Evolutionary conservation across 2,797 vertebrate genomes (phyloP), one percentile per base, ranked within the genome.

Genomic region (Acestrorhynchus altus): DNA sequence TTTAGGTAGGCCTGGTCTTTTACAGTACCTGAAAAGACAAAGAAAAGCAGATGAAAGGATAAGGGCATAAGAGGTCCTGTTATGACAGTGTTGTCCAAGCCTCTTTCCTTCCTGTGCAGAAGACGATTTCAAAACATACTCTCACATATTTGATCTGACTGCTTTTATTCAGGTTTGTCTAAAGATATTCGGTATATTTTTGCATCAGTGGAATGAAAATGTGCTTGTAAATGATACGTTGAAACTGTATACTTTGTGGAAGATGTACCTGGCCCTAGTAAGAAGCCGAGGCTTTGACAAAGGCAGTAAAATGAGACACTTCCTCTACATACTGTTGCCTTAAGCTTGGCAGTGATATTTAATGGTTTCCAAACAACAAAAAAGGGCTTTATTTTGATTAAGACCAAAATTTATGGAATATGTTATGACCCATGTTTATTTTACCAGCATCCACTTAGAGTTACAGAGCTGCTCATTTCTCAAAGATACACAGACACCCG

Each of bases 31-130:
- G 39, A 18, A 2, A 51, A 52, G 63, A 52, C 40, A 42, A 42
- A 52, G 12, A 18, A 20, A 24, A 51, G 8, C 54, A 60, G 46
- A 61, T 60, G 47, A 52, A 66, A 28, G 11, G 7, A 24, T 10
- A n/a, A 49, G 13, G 22, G 46, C 5, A n/a, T 40, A 24, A 10
- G 24, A 65, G 20, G 57, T 2, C 7, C 4, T 42, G 59, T 72
- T 72, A 47, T 20, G 47, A 66, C 40, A 20, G 12, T 20, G 15
- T 40, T 42, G 47, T 68, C 26, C 12, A 26, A 35, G 51, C 20
- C 52, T 56, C 13, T 42, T 78, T 59, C 46, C 68, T 56, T 72
- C 42, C 63, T 68, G 42, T 51, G n/a, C 9, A 76, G 31, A 15
- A 28, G 39, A 47, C 1, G 6, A 49, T 54, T 70, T 16, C 35